These are phyloP conservation scores for Casuarius casuarius DNA, from an alignment of 2,113 vertebrate genomes.

Conservation along the genomic window DNA sequence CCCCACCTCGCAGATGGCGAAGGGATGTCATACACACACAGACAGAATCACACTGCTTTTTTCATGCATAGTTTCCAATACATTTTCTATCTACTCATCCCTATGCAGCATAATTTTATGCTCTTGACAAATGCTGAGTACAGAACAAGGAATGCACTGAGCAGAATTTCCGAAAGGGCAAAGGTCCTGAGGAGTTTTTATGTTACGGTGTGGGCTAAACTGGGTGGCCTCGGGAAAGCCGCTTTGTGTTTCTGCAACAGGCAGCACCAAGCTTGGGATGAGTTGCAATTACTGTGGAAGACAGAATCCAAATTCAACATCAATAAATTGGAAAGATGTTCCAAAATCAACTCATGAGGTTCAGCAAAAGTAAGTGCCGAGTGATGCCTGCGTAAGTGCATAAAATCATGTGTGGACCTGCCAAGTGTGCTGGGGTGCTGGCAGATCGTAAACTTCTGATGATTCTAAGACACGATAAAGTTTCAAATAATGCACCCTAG, in stretches of 20 bases:
- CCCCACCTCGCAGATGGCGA: not conserved
- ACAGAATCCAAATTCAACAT: not conserved
- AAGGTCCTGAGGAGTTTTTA: not conserved
- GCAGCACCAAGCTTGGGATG: not conserved
- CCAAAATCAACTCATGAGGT: not conserved
- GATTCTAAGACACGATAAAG: not conserved
- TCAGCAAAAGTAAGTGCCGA: not conserved
- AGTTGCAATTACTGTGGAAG: not conserved
- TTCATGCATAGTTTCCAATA: not conserved
- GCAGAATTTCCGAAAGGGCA: not conserved
- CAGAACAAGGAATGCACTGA: not conserved
- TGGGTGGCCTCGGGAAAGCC: not conserved
- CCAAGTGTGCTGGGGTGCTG: not conserved
- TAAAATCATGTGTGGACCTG: not conserved
- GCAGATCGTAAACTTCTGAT: not conserved
- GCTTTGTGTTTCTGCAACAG: not conserved
- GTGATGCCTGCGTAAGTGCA: not conserved
- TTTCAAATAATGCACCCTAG: not conserved
- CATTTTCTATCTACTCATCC: not conserved
- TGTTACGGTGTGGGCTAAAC: not conserved
- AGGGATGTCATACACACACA: not conserved
- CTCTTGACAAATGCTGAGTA: not conserved
- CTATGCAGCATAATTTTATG: not conserved
- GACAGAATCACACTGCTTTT: not conserved
- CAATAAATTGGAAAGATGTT: not conserved